Conservation (phyloP, 2,888 invertebrate genomes). For the Neoaliturus tenellus region DNA sequence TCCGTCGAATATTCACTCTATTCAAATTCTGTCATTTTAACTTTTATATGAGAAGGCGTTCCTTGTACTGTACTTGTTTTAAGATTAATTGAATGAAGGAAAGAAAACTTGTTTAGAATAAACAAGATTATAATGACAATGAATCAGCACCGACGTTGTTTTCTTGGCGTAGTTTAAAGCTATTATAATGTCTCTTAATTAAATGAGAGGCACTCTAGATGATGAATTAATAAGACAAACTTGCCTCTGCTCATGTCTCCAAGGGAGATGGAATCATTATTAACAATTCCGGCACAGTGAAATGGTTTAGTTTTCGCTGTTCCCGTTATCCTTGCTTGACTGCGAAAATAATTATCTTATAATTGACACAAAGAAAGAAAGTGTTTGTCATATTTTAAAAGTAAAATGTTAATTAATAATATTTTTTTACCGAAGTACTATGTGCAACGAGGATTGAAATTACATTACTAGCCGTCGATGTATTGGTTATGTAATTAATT, state of each 20-base stretch:
- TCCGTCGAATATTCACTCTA: no score
- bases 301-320: neutral
- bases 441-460: neutral
- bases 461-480: neutral
- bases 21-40: no score
- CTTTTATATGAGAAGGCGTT: no score
- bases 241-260: neutral
- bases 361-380: no score
- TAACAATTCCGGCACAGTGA: neutral
- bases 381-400: no score
- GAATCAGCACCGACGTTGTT: conserved; percentile 33
- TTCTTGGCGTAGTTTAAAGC: conserved; percentile 42
- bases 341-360: no score
- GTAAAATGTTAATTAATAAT: no score
- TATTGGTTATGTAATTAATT: neutral
- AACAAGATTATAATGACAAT: conserved; percentile 29
- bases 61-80: neutral
- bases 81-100: neutral
- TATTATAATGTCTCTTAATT: conserved; percentile 51
- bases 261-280: conserved; percentile 1
- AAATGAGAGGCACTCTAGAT: conserved; percentile 41
- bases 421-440: no score
- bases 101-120: conserved; percentile 1
- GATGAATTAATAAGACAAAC: conserved; percentile 49
- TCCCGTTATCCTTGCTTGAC: neutral